Conservation (phyloP, 2,113 vertebrate genomes). For the Corythornis madagascariensis region DNA sequence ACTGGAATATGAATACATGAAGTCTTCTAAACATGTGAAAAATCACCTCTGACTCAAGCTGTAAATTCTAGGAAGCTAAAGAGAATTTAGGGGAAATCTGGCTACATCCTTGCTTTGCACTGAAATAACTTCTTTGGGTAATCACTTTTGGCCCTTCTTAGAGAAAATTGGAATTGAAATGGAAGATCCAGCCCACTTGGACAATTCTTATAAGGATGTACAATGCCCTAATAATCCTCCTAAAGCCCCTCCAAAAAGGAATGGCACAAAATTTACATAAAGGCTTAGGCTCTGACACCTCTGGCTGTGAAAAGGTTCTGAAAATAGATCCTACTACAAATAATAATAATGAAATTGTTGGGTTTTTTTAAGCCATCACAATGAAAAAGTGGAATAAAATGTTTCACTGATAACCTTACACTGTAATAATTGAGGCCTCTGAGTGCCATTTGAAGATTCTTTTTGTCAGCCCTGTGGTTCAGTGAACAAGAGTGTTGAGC, state of each 20-base stretch:
- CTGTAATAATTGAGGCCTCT: not conserved
- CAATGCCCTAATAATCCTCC: not conserved
- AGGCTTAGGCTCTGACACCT: not conserved
- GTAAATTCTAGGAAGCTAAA: not conserved
- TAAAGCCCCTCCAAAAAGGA: not conserved
- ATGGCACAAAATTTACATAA: not conserved
- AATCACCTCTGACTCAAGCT: not conserved
- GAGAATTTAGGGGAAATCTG: not conserved
- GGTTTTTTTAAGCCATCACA: not conserved
- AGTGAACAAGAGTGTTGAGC: not conserved
- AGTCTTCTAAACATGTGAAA: not conserved
- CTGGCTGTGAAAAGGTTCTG: not conserved
- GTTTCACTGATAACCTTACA: not conserved
- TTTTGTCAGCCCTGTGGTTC: not conserved
- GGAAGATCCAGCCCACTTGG: not conserved
- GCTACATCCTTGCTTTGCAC: not conserved
- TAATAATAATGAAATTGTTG: not conserved
- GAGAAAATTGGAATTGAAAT: not conserved
- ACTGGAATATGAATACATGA: not conserved
- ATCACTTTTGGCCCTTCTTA: not conserved
- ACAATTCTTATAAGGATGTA: not conserved
- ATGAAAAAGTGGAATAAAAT: not conserved
- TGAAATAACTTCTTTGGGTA: not conserved
- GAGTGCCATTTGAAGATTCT: not conserved
- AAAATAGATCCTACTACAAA: not conserved